Conservation (phyloP, 2,888 invertebrate species). For the Eupithecia vulgata region DNA sequence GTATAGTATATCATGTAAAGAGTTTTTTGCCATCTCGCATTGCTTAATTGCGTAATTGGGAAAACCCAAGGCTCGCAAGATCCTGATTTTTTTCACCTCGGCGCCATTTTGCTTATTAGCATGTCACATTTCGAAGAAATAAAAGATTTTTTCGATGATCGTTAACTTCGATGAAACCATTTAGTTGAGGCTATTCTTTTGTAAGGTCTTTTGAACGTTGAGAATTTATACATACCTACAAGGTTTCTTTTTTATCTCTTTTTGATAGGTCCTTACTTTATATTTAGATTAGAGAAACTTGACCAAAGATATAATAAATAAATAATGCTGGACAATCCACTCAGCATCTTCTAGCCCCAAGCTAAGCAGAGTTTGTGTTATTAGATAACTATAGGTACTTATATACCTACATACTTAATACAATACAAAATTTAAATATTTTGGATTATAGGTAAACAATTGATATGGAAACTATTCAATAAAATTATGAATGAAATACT, state of each 20-base stretch:
- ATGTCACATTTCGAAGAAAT: conserved; percentile 36
- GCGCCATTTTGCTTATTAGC: conserved; percentile 39
- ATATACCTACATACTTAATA: no score
- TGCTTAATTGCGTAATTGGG: conserved; percentile 39
- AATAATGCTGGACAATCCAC: no score
- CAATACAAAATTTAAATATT: no score
- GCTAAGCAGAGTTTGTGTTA: no score
- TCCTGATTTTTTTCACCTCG: conserved; percentile 35
- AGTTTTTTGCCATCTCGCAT: conserved; percentile 36
- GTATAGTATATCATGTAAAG: background rate
- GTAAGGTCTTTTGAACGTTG: background rate
- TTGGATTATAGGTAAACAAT: no score
- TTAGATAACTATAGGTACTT: no score
- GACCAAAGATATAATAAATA: background rate
- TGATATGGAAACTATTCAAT: background rate
- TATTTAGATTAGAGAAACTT: background rate
- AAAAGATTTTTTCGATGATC: conserved; percentile 25
- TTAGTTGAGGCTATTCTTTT: conserved; percentile 1
- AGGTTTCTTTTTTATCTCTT: background rate
- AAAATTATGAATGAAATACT: background rate
- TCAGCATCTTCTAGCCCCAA: no score
- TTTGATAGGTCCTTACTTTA: background rate
- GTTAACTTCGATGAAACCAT: conserved; percentile 10
- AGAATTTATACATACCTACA: background rate
- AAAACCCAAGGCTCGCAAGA: conserved; percentile 37